Evolutionary conservation across 2,113 vertebrate genomes (phyloP).

Genomic region (Cathartes aura): DNA sequence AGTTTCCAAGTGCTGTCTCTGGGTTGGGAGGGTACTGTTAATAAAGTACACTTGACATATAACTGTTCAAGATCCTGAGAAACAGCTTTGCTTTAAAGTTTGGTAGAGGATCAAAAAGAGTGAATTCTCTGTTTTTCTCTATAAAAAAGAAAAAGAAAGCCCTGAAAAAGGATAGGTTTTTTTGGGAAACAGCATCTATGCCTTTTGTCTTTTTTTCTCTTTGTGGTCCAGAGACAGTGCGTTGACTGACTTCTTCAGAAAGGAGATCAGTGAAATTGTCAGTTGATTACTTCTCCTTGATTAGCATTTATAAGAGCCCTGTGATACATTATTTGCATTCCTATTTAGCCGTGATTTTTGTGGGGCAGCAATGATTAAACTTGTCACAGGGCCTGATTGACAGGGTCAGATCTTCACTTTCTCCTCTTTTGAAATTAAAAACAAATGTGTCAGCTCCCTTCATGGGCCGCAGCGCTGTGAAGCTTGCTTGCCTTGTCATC

Average conservation of each 20-base stretch:
- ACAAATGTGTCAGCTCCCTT: slow-evolving; percentile 92
- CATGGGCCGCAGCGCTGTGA: slow-evolving; percentile 84
- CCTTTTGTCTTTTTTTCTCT: slow-evolving; percentile 82
- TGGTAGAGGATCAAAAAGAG: slow-evolving; percentile 77
- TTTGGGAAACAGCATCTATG: slow-evolving; percentile 52
- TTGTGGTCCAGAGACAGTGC: slow-evolving; percentile 81
- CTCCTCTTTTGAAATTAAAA: slow-evolving; percentile 93
- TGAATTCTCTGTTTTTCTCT: slow-evolving; percentile 70
- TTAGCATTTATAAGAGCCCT: slow-evolving; percentile 99
- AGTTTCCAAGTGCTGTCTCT: slow-evolving; percentile 73
- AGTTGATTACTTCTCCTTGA: slow-evolving; percentile 99
- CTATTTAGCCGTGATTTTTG: slow-evolving; percentile 99
- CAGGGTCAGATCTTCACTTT: slow-evolving; percentile 99
- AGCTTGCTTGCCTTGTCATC: slow-evolving; percentile 90
- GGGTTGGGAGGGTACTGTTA: slow-evolving; percentile 63
- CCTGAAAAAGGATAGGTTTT: slow-evolving; percentile 75
- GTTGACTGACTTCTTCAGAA: slow-evolving; percentile 90
- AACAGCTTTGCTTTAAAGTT: slow-evolving; percentile 81
- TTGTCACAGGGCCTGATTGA: slow-evolving; percentile 98
- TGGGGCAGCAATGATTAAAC: slow-evolving; percentile 99
- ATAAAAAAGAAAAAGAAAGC: slow-evolving; percentile 75
- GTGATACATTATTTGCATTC: slow-evolving; percentile 99
- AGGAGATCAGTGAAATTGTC: slow-evolving; percentile 94
- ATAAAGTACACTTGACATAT: slow-evolving; percentile 80
- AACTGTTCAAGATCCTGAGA: slow-evolving; percentile 73